phyloP scores from a whole-genome alignment of 2,113 vertebrate genomes.

The Ammodytes dubius region DNA sequence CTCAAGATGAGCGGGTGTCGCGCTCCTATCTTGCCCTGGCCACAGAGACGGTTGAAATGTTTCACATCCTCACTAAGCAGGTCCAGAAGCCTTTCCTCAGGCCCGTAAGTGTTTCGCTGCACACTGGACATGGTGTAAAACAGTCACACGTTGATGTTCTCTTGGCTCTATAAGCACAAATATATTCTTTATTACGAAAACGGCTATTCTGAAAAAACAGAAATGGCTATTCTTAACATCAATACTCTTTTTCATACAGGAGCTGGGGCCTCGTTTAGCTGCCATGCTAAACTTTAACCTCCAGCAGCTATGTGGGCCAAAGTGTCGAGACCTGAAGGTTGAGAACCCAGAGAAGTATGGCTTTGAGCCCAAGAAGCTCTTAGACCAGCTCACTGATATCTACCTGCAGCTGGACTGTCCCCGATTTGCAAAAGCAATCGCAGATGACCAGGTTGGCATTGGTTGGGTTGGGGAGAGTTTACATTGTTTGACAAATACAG shows the following conservation, averaged over 20 bases:
- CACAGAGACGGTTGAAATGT: conserved; percentile 99
- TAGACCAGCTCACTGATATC: conserved; percentile 99
- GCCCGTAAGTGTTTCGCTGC: conserved; percentile 89
- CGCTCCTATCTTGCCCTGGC: conserved; percentile 97
- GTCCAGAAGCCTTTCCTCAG: conserved; percentile 99
- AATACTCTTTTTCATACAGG: conserved; percentile 78
- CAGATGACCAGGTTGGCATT: conserved; percentile 94
- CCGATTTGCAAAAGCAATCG: conserved; percentile 97
- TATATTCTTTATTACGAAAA: neutral
- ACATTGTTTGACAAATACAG: neutral
- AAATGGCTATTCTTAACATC: neutral
- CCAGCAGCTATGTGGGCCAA: conserved; percentile 97
- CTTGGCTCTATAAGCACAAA: neutral
- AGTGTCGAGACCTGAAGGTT: conserved; percentile 98
- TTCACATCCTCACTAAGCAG: conserved; percentile 99
- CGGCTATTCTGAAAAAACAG: neutral
- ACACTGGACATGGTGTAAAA: neutral
- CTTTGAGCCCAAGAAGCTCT: conserved; percentile 99
- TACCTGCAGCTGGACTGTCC: conserved; percentile 97
- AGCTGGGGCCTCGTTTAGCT: conserved; percentile 95
- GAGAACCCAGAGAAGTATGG: conserved; percentile 99
- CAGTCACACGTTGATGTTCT: neutral
- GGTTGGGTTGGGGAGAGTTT: neutral
- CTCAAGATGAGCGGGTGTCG: conserved; percentile 97
- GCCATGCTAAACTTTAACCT: conserved; percentile 99